Percentiles rank a stretch among this genome's conserved stretches.
Conservation (phyloP, 2,797 vertebrate genomes). For the Taenioides sp. region DNA sequence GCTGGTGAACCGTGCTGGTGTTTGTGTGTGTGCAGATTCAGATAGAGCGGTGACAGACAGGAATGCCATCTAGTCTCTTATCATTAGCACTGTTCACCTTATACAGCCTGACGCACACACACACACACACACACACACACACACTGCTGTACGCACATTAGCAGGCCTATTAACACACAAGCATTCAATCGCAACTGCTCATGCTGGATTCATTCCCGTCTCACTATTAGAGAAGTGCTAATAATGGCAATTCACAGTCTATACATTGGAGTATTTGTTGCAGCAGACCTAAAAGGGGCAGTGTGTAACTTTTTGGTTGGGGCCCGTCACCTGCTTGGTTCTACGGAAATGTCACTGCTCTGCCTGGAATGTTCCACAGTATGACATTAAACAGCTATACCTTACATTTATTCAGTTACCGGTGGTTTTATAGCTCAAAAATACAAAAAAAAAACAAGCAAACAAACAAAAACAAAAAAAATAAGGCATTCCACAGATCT, state of each 20-base stretch:
- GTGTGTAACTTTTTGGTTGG: too few relatives aligned
- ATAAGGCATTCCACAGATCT: too few relatives aligned
- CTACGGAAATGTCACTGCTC: too few relatives aligned
- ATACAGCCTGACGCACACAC: conserved; percentile 50
- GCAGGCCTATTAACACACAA: conserved; percentile 46
- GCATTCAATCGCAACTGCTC: conserved; percentile 26
- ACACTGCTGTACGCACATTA: conserved; percentile 51
- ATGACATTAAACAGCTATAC: too few relatives aligned
- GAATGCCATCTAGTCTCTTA: conserved; percentile 75
- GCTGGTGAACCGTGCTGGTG: conserved; percentile 20
- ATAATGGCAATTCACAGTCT: neutral
- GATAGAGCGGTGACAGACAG: conserved; percentile 71
- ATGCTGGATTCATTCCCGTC: neutral
- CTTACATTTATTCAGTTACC: too few relatives aligned
- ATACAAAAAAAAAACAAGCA: too few relatives aligned
- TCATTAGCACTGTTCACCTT: conserved; percentile 69
- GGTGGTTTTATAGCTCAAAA: too few relatives aligned
- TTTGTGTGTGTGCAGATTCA: conserved; percentile 41
- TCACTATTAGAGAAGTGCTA: neutral
- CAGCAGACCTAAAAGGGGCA: neutral
- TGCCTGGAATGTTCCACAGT: too few relatives aligned
- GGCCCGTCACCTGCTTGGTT: too few relatives aligned
- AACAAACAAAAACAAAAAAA: too few relatives aligned
- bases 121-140: conserved; percentile 15
- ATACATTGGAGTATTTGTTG: neutral